Base-by-base conservation (phyloP, 2,113 vertebrate species). In the Silurus meridionalis region DNA sequence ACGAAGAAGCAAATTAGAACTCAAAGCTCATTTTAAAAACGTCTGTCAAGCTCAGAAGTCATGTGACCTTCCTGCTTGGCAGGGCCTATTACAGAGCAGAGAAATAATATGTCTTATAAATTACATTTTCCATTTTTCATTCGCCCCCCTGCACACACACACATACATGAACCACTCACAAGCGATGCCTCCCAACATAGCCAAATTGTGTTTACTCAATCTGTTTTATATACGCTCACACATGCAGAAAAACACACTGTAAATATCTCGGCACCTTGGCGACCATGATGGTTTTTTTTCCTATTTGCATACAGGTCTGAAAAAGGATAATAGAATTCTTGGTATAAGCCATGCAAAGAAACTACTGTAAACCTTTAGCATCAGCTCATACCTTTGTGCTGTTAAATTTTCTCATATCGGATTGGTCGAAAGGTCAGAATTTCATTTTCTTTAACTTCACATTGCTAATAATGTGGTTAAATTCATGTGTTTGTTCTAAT, bases 101-200 rank as follows among this genome's bases (percentile, higher is more conserved):
- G 15, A 57, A 66, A 53, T 85, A 64, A 85, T 85, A 66, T 55
- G n/a, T 17, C 25, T 64, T 61, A 80, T 66, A 78, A 79, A 53
- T 79, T 78, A 67, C 48, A 21, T 63, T 79, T 79, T 71, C 58
- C 8, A 57, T 63, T 60, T n/a, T 48, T 37, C 77, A 48, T 52
- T 25, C 75, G 60, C 74, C 74, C 64, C 66, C 75, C 23, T 23
- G 77, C n/a, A 53, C 78, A 82, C 8, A 52, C 23, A 55, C 28
- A 72, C 48, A n/a, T 53, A 67, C 46, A 83, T 63, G 58, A 8
- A 57, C 48, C 9, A 79, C 17, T n/a, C 52, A 80, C 23, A 80
- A 66, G 74, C 28, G 52, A 77, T 85, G 23, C 10, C 52, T 63
- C 9, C 64, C 50, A 67, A 28, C 48, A 67, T 64, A 28, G n/a